Percentiles rank a stretch among this genome's conserved stretches.
phyloP scores from a whole-genome alignment of 2,797 vertebrate species.

The Gila robusta region DNA sequence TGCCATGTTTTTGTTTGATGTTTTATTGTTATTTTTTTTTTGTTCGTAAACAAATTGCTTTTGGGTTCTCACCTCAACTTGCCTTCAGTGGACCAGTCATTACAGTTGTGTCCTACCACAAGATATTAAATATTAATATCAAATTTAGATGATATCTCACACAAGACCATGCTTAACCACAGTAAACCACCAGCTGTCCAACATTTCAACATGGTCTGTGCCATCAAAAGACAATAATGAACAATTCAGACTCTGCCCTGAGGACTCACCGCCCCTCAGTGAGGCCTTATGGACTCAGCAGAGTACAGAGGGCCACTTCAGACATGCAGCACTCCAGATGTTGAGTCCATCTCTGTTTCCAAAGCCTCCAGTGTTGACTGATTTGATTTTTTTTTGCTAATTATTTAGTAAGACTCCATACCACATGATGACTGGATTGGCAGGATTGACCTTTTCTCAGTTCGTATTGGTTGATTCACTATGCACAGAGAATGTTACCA shows the following conservation, averaged over 20 bases:
- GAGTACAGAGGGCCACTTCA: conserved; percentile 64
- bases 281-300: conserved; percentile 56
- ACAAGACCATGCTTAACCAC: conserved; percentile 40
- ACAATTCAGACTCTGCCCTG: conserved; percentile 61
- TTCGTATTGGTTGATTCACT: not conserved
- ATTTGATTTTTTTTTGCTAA: conserved; percentile 55
- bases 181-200: conserved; percentile 70
- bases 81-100: too few relatives aligned
- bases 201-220: conserved; percentile 64
- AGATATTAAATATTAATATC: not conserved
- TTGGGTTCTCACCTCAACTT: too few relatives aligned
- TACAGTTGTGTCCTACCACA: not conserved
- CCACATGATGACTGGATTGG: not conserved
- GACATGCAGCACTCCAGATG: conserved; percentile 9
- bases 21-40: too few relatives aligned
- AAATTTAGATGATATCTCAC: not conserved
- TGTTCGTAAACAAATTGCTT: too few relatives aligned
- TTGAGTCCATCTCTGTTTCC: not conserved
- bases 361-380: conserved; percentile 21
- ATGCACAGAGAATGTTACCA: not conserved
- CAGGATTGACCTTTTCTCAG: not conserved
- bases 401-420: not conserved
- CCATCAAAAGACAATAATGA: conserved; percentile 72
- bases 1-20: too few relatives aligned
- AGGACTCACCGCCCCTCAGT: conserved; percentile 66